A percentile compares a stretch with the other conserved stretches of the same genome.
Evolutionary conservation across 2,113 vertebrate genomes (phyloP).

Genomic region (Chloropsis cyanopogon): DNA sequence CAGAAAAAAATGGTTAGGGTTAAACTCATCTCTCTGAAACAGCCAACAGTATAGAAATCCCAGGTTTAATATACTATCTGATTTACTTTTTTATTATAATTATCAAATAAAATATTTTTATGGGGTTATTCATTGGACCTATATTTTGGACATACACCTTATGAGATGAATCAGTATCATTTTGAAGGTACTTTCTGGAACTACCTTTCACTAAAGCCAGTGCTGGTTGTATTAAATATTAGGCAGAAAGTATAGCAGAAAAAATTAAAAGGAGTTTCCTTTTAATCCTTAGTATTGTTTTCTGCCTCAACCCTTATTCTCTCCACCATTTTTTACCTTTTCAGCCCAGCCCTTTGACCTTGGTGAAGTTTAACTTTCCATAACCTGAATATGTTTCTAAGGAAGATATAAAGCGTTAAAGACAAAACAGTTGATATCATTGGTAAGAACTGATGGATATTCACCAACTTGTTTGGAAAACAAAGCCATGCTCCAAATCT

Average conservation of each 20-base stretch:
- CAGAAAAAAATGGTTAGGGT: not conserved
- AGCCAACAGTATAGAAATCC: not conserved
- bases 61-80: not conserved
- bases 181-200: not conserved
- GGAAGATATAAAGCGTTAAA: not conserved
- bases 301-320: not conserved
- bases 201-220: not conserved
- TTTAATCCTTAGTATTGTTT: not conserved
- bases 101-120: not conserved
- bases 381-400: not conserved
- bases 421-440: not conserved
- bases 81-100: not conserved
- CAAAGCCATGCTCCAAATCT: not conserved
- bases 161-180: not conserved
- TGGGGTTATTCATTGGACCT: fast-evolving
- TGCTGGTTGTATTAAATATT: not conserved
- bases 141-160: not conserved
- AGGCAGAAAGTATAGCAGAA: not conserved
- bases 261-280: fast-evolving
- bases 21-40: not conserved
- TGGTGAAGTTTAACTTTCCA: not conserved
- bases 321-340: not conserved
- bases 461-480: not conserved
- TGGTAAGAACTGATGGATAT: not conserved
- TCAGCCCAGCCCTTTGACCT: not conserved